Evolutionary conservation across 2,113 vertebrate species (phyloP).

Genomic region (Oncorhynchus clarkii): DNA sequence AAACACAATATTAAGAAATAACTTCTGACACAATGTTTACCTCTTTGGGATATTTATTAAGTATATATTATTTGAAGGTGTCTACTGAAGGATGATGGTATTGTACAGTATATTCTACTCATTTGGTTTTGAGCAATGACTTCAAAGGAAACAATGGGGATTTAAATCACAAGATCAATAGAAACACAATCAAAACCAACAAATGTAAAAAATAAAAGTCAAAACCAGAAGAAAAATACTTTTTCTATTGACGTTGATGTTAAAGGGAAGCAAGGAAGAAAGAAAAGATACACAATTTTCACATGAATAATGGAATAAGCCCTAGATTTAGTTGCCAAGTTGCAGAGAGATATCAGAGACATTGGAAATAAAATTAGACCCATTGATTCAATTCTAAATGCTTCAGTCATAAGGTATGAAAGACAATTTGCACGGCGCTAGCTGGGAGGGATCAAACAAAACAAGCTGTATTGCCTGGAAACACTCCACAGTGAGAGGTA

Average conservation of each 20-base stretch:
- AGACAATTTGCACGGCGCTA: background rate
- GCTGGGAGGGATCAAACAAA: background rate
- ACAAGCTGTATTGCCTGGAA: background rate
- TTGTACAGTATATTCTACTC: background rate
- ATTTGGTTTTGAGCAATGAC: background rate
- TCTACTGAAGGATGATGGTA: constrained; percentile 3
- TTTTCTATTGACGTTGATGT: background rate
- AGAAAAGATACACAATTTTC: background rate
- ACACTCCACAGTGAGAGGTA: constrained; percentile 5
- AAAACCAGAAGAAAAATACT: background rate
- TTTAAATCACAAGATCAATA: constrained; percentile 2
- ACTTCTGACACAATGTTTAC: background rate
- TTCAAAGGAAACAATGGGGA: background rate
- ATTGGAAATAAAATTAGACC: constrained; percentile 9
- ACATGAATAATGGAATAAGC: constrained; percentile 1
- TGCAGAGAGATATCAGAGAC: background rate
- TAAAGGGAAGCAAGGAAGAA: background rate
- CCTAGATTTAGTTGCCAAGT: constrained; percentile 10
- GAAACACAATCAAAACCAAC: constrained; percentile 11
- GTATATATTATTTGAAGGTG: constrained; percentile 21
- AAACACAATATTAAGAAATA: background rate
- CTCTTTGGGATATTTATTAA: constrained; percentile 38
- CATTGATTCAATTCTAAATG: constrained; percentile 27
- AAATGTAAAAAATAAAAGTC: background rate
- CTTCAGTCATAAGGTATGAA: background rate